Conservation (phyloP, 2,888 invertebrate genomes). For the Argynnis bischoffii region DNA sequence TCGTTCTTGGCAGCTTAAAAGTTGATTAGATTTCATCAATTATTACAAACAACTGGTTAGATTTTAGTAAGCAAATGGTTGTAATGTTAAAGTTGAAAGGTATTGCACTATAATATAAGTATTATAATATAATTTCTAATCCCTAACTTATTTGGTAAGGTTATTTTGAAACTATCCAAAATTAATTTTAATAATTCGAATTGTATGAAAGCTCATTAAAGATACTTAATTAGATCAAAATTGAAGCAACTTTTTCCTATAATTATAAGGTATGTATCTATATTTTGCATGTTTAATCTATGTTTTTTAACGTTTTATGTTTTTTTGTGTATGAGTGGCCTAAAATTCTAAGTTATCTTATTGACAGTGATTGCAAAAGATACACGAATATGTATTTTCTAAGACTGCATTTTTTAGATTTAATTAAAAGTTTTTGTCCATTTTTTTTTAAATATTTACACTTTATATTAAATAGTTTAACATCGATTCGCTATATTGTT, state of each 20-base stretch:
- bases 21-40: no score
- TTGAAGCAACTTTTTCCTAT: slow-evolving; percentile 22
- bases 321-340: slow-evolving; percentile 1
- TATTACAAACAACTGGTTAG: no score
- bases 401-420: slow-evolving; percentile 31
- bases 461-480: not conserved
- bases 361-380: not conserved
- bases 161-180: no score
- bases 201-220: slow-evolving; percentile 56
- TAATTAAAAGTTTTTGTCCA: not conserved
- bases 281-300: slow-evolving; percentile 1
- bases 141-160: no score
- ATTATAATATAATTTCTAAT: not conserved
- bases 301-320: slow-evolving; percentile 3
- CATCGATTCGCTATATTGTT: not conserved
- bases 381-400: slow-evolving; percentile 22
- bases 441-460: slow-evolving; percentile 24
- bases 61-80: no score
- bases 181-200: not conserved
- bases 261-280: slow-evolving; percentile 7
- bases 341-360: not conserved
- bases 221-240: slow-evolving; percentile 60
- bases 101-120: no score
- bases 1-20: no score
- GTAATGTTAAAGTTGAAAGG: no score